These are phyloP conservation scores for Ophion costatus DNA, from an alignment of 2,888 invertebrate species.

Conservation along the genomic window DNA sequence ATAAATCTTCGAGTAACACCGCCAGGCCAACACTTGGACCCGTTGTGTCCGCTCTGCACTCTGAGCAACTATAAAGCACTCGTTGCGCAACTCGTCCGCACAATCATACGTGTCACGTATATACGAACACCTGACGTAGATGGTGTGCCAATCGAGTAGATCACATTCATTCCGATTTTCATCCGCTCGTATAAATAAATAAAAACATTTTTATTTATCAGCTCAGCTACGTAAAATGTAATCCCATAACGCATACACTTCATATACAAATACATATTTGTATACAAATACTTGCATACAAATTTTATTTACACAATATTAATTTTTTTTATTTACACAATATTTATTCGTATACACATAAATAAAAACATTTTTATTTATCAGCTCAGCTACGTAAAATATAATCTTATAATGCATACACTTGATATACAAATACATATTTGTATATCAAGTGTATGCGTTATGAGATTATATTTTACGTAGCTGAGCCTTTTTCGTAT, in stretches of 20 bases:
- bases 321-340: no score
- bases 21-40: constrained; percentile 52
- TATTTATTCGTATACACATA: no score
- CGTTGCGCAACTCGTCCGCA: constrained; percentile 59
- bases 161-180: no score
- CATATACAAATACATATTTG: no score
- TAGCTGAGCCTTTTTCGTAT: background rate
- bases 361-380: no score
- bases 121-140: constrained; percentile 13
- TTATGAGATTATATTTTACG: background rate
- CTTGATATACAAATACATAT: no score
- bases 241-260: background rate
- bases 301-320: no score
- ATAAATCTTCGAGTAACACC: constrained; percentile 67
- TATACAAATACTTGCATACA: no score
- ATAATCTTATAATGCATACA: background rate
- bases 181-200: no score
- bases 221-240: background rate
- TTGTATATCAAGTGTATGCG: background rate
- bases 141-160: constrained; percentile 49
- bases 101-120: constrained; percentile 3
- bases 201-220: no score
- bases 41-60: constrained; percentile 64
- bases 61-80: constrained; percentile 42
- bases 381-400: background rate